These are phyloP conservation scores for Pionites leucogaster DNA, from an alignment of 2,113 vertebrate species.

Conservation along the genomic window DNA sequence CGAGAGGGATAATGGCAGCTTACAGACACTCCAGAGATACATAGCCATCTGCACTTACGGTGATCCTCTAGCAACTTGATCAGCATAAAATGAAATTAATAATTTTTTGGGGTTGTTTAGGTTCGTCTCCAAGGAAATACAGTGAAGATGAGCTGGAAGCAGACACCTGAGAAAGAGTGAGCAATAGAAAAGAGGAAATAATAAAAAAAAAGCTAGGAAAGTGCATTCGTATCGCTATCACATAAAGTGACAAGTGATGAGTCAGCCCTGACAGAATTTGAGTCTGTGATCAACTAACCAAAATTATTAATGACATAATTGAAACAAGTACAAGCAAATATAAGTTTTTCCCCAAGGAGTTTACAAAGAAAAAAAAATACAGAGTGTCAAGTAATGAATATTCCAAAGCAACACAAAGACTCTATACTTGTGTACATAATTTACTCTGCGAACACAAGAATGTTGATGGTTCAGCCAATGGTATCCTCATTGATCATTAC, in stretches of 20 bases:
- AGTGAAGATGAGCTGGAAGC: not conserved
- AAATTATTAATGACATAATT: not conserved
- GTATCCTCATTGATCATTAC: not conserved
- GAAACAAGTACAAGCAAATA: not conserved
- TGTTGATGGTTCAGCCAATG: not conserved
- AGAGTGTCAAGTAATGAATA: not conserved
- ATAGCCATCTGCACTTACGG: not conserved
- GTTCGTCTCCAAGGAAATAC: not conserved
- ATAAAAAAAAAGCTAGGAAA: not conserved
- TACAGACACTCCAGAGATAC: not conserved
- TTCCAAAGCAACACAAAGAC: not conserved
- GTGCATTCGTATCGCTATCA: not conserved
- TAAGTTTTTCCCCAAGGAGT: not conserved
- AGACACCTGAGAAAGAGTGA: not conserved
- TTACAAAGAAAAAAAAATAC: not conserved
- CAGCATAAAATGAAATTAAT: not conserved
- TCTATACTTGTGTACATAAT: accelerated
- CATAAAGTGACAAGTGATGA: not conserved
- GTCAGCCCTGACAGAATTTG: not conserved
- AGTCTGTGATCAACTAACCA: not conserved
- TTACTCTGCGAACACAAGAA: not conserved
- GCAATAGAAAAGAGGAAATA: not conserved
- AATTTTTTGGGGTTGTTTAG: not conserved
- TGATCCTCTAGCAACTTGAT: not conserved
- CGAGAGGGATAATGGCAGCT: not conserved